Evolutionary conservation across 2,888 invertebrate genomes (phyloP).

Genomic region (Melangyna quadrimaculata): DNA sequence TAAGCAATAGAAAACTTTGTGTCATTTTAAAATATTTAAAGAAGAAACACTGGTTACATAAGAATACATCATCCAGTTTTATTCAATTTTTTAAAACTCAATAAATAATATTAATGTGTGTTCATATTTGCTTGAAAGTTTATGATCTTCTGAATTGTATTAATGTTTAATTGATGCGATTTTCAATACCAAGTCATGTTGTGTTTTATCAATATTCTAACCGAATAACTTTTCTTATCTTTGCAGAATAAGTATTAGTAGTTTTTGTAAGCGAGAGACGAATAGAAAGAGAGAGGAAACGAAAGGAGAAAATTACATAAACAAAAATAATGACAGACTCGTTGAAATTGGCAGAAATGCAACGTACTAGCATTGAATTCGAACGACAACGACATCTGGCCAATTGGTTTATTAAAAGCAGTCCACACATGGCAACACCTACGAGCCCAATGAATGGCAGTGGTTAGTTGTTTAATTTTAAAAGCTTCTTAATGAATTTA

Average conservation of each 20-base stretch:
- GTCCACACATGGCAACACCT: conserved; percentile 81
- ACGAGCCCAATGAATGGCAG: conserved; percentile 73
- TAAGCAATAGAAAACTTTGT: too few relatives aligned
- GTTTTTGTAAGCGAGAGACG: conserved; percentile 49
- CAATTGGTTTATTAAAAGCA: conserved; percentile 81
- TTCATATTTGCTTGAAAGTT: background rate
- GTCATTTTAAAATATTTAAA: too few relatives aligned
- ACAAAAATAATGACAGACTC: conserved; percentile 77
- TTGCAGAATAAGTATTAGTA: conserved; percentile 65
- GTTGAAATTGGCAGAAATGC: conserved; percentile 80
- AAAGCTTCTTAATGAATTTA: background rate
- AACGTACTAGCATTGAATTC: conserved; percentile 81
- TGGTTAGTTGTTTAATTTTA: conserved; percentile 8
- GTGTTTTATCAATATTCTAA: conserved; percentile 15
- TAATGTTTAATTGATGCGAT: background rate
- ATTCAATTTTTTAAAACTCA: background rate
- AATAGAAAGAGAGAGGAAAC: background rate
- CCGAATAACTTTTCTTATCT: background rate
- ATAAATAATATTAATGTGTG: background rate
- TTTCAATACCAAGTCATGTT: background rate
- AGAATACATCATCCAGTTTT: too few relatives aligned
- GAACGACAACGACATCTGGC: conserved; percentile 81
- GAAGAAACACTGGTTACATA: too few relatives aligned
- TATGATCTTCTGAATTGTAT: conserved; percentile 3
- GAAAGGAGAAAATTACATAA: conserved; percentile 21